Conservation (phyloP, 1,140 invertebrate genomes). For the Ceratina japonica region DNA sequence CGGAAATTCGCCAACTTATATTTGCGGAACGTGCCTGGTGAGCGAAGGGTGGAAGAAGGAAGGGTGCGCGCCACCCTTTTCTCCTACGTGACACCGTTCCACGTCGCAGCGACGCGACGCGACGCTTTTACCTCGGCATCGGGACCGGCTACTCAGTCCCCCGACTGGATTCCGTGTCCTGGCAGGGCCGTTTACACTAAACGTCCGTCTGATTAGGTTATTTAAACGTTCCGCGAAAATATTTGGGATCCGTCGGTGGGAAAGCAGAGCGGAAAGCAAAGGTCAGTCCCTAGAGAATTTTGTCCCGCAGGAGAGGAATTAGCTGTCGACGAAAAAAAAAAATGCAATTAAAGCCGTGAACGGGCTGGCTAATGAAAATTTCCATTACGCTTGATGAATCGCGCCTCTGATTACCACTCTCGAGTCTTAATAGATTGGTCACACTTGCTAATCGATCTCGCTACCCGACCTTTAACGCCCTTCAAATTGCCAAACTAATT, state of each 20-base stretch:
- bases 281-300: not conserved
- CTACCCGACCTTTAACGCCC: not conserved
- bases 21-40: constrained; percentile 26
- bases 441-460: not conserved
- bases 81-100: not conserved
- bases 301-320: not conserved
- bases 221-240: not conserved
- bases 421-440: constrained; percentile 9
- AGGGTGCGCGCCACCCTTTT: no score
- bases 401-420: not conserved
- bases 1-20: constrained; percentile 43
- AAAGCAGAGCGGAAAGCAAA: not conserved
- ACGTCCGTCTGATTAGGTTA: not conserved
- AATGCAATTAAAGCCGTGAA: constrained; percentile 6
- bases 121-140: no score
- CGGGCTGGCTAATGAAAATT: constrained; percentile 8
- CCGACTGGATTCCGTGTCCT: not conserved
- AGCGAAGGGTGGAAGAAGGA: no score
- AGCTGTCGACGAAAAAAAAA: no score
- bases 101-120: no score
- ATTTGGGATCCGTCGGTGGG: not conserved
- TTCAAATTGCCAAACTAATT: no score
- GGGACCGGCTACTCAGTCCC: no score
- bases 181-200: not conserved
- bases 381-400: constrained; percentile 3